Base-by-base conservation (phyloP, 1,140 invertebrate species). In the Trichogramma pretiosum region DNA sequence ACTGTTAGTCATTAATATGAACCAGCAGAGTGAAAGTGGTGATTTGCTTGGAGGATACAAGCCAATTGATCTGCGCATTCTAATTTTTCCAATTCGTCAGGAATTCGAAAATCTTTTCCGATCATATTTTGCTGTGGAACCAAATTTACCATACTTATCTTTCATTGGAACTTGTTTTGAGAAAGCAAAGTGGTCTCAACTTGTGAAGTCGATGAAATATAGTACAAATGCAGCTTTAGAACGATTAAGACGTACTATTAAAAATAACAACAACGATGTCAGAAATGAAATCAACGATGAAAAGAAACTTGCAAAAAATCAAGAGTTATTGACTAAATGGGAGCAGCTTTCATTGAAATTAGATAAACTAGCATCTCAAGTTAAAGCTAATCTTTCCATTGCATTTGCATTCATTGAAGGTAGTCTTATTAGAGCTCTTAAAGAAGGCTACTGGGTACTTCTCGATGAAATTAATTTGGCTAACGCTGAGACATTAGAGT, bases 391-490 rank as follows among this genome's bases (percentile, higher is more conserved):
- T 49, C 81, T 77, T 55, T 79, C 84, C 1, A 67, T 96, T 43
- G 87, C 89, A 0, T 97, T 98, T 70, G 79, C 88, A 1, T 97
- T 96, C 59, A 84, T 96, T 48, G 89, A 96, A 70, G 94, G 95
- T 16, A 87, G 84, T 50, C 72, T 99, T 49, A 84, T 97, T 2
- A 89, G 85, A 71, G 93, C 94, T 8, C 75, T 98, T 52, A 82
- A 83, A 64, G 77, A 89, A 57, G 94, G 90, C 1, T 76, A 94
- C 57, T 98, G 95, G 95, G 85, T 99, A 24, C 68, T 99, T 16
- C 64, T 99, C 23, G 95, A 98, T 68, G 95, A 99, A 77, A 98
- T 99, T 19, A 99, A 99, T 74, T 77, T 99, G 47, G 94, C 95
- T 0, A 87, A 88, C 35, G 84, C 91, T 0, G 95, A 99, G 74